Conservation (phyloP, 1,140 invertebrate genomes). For the Drosophila kurseongensis region DNA sequence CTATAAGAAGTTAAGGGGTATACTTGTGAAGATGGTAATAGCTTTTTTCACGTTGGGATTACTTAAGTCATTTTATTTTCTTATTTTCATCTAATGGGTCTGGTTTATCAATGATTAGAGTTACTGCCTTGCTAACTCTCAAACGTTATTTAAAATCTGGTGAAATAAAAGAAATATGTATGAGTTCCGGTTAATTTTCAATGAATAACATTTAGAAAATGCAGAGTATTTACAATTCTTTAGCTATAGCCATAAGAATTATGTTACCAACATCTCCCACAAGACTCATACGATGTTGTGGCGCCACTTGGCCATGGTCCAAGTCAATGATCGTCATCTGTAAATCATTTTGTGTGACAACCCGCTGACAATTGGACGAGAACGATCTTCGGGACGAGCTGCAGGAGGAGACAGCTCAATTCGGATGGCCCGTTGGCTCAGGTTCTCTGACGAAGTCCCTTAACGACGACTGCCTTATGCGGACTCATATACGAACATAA, state of each 20-base stretch:
- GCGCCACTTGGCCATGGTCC: conserved; percentile 50
- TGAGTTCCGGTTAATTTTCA: background rate
- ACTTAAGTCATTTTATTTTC: no score
- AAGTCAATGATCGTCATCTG: conserved; percentile 35
- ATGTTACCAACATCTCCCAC: conserved; percentile 17
- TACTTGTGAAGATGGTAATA: background rate
- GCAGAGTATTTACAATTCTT: background rate
- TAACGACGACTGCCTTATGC: conserved; percentile 23
- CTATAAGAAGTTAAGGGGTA: background rate
- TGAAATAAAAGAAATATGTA: no score
- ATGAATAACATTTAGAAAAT: background rate
- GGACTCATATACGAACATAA: conserved; percentile 50
- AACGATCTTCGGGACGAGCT: conserved; percentile 5
- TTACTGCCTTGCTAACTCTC: no score
- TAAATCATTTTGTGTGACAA: conserved; percentile 80
- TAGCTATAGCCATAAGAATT: background rate
- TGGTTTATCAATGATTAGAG: no score
- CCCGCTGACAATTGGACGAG: conserved; percentile 74
- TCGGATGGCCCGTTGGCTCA: conserved; percentile 9
- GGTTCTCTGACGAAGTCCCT: conserved; percentile 46
- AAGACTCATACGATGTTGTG: conserved; percentile 16
- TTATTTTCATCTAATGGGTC: no score
- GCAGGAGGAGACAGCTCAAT: conserved; percentile 56
- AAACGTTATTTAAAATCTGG: no score
- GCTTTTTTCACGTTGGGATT: no score